Evolutionary conservation across 2,113 vertebrate species (phyloP).

Genomic region (Limanda limanda): DNA sequence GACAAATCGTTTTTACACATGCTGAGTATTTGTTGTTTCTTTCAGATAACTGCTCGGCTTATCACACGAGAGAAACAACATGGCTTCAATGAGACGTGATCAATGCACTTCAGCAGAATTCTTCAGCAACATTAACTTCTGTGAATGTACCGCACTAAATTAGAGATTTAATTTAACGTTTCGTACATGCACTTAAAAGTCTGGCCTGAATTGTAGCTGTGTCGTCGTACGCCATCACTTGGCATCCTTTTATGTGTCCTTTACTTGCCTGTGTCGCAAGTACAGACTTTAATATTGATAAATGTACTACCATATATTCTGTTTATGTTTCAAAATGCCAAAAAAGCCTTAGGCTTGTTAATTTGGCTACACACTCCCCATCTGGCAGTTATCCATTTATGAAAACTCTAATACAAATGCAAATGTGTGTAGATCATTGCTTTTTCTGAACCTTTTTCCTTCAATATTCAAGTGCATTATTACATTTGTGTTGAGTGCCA

Average conservation of each 20-base stretch:
- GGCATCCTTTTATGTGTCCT: too few species aligned
- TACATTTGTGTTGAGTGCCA: conserved; percentile 1
- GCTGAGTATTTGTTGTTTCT: not conserved
- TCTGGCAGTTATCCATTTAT: conserved; percentile 5
- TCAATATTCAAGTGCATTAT: conserved; percentile 11
- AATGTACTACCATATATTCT: too few species aligned
- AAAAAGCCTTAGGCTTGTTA: too few species aligned
- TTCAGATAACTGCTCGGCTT: not conserved
- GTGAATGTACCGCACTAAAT: conserved; percentile 4
- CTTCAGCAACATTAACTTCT: conserved; percentile 6
- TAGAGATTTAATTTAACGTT: conserved; percentile 13
- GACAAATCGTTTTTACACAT: not conserved
- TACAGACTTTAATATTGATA: too few species aligned
- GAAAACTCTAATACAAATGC: conserved; percentile 7
- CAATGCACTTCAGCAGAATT: conserved; percentile 6
- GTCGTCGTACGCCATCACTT: too few species aligned
- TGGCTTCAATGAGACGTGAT: not conserved
- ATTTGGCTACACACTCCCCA: not conserved
- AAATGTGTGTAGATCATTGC: not conserved
- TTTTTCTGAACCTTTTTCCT: conserved; percentile 2
- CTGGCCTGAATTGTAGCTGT: too few species aligned
- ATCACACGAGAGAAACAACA: not conserved
- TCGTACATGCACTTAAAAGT: too few species aligned
- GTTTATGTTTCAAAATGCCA: too few species aligned
- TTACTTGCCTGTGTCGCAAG: too few species aligned